A percentile compares a stretch with the other conserved stretches of the same genome.
Evolutionary conservation across 1,140 invertebrate genomes (phyloP).

Genomic region (Sinonovacula constricta): DNA sequence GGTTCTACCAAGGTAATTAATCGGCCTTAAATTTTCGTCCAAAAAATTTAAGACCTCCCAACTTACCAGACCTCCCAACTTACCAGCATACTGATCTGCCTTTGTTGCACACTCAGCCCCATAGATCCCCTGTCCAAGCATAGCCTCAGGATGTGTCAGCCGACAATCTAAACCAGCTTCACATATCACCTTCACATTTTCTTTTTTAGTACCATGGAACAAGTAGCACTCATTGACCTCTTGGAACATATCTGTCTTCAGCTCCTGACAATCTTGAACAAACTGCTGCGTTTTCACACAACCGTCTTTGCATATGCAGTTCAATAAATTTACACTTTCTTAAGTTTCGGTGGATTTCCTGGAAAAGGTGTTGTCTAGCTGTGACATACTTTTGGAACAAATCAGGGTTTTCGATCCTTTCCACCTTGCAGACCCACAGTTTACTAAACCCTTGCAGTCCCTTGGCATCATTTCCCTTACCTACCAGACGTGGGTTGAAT

Average conservation of each 20-base stretch:
- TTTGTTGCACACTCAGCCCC: conserved; percentile 41
- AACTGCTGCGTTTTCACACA: no score
- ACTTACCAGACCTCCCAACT: no score
- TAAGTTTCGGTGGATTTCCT: neutral
- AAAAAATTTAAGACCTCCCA: no score
- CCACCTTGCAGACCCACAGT: conserved; percentile 12
- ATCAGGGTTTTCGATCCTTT: conserved; percentile 38
- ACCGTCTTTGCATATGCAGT: neutral
- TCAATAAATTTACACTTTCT: neutral
- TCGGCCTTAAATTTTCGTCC: no score
- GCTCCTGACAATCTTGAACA: no score
- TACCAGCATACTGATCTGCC: conserved; percentile 49
- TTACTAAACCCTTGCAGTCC: conserved; percentile 1
- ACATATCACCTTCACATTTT: conserved; percentile 29
- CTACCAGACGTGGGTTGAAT: neutral
- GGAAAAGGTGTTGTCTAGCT: neutral
- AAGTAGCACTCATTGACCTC: conserved; percentile 35
- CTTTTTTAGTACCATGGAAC: conserved; percentile 44
- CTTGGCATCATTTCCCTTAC: conserved; percentile 19
- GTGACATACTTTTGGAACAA: conserved; percentile 18
- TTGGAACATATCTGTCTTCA: conserved; percentile 16
- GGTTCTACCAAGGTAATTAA: no score
- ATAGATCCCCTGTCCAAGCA: conserved; percentile 40
- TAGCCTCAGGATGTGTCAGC: conserved; percentile 20
- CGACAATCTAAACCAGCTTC: conserved; percentile 9